Percentiles rank a stretch among this genome's conserved stretches.
Conservation (phyloP, 2,797 vertebrate genomes). For the Paratrypauchen microcephalus region DNA sequence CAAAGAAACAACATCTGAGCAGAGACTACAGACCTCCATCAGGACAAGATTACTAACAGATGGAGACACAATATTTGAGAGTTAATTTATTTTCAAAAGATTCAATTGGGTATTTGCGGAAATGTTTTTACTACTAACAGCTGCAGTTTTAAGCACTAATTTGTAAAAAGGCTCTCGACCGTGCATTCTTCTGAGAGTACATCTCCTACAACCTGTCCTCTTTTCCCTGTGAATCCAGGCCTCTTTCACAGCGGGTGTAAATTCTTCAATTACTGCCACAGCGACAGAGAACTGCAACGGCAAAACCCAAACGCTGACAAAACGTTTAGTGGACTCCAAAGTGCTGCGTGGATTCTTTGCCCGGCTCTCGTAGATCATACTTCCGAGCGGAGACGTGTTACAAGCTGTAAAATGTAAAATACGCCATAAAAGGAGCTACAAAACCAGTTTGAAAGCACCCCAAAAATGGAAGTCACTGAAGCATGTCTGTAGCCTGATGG, state of each 20-base stretch:
- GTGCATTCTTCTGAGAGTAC: neutral
- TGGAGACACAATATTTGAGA: neutral
- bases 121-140: neutral
- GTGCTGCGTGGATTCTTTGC: conserved; percentile 13
- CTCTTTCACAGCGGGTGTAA: neutral
- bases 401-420: conserved; percentile 5
- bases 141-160: neutral
- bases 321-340: conserved; percentile 11
- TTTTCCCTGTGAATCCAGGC: neutral
- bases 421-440: neutral
- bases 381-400: neutral
- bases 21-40: too few relatives aligned
- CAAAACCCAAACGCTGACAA: conserved; percentile 13
- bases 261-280: neutral
- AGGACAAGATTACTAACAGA: neutral
- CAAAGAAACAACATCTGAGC: too few relatives aligned
- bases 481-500: conserved; percentile 7
- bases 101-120: neutral
- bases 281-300: neutral
- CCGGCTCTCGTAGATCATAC: conserved; percentile 5
- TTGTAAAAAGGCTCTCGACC: neutral
- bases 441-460: conserved; percentile 6
- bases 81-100: neutral
- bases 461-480: neutral
- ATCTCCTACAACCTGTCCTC: neutral